Conservation (phyloP, 2,888 invertebrate species). For the Lottia scabra region DNA sequence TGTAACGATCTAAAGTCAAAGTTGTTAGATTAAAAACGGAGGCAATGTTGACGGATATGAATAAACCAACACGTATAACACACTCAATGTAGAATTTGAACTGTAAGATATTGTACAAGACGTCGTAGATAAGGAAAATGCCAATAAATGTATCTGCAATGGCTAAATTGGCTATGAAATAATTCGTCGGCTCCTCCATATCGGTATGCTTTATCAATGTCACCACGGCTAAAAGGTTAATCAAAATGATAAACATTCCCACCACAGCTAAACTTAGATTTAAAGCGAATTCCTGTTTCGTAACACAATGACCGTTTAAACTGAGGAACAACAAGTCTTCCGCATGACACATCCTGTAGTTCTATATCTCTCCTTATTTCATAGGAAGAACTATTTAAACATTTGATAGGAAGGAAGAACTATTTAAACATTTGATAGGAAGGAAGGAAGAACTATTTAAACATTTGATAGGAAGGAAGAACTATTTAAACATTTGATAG, state of each 20-base stretch:
- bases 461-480: too few species aligned
- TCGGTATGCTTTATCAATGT: slow-evolving; percentile 12
- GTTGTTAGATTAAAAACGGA: slow-evolving; percentile 23
- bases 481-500: too few species aligned
- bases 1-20: slow-evolving; percentile 25
- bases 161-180: slow-evolving; percentile 26
- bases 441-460: too few species aligned
- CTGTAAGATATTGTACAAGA: slow-evolving; percentile 30
- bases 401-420: too few species aligned
- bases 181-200: slow-evolving; percentile 19
- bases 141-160: slow-evolving; percentile 25
- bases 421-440: too few species aligned
- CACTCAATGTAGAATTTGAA: slow-evolving; percentile 30
- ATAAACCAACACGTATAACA: slow-evolving; percentile 26
- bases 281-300: slow-evolving; percentile 16
- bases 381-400: not conserved
- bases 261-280: slow-evolving; percentile 12
- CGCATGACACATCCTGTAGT: not conserved
- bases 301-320: slow-evolving; percentile 21
- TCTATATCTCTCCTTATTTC: not conserved
- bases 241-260: slow-evolving; percentile 21
- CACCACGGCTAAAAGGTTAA: slow-evolving; percentile 17
- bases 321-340: slow-evolving; percentile 16
- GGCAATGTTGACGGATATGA: slow-evolving; percentile 21
- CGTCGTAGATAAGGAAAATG: slow-evolving; percentile 27